These are phyloP conservation scores for Gryon sp. DNA, from an alignment of 1,140 invertebrate genomes.

Conservation along the genomic window DNA sequence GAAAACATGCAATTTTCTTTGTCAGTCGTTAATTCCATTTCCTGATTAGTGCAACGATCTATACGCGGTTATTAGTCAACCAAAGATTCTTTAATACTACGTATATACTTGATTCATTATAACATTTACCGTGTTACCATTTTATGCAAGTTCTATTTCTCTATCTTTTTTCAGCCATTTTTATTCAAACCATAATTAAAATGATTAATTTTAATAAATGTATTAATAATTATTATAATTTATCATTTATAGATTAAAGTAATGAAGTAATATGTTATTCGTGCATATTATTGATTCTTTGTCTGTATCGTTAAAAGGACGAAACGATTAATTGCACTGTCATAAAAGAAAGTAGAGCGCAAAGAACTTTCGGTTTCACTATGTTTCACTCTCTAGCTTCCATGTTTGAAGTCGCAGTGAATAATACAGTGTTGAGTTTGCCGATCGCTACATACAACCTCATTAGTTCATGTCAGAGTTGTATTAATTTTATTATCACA, in stretches of 20 bases:
- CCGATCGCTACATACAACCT: slow-evolving; percentile 33
- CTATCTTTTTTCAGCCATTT: no score
- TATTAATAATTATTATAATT: no score
- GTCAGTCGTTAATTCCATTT: slow-evolving; percentile 70
- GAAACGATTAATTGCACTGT: slow-evolving; percentile 49
- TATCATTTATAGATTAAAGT: no score
- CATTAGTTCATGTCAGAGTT: slow-evolving; percentile 20
- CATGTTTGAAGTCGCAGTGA: slow-evolving; percentile 23
- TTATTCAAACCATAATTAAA: no score
- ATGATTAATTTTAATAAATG: no score
- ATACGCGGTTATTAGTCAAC: slow-evolving; percentile 68
- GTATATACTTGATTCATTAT: no score
- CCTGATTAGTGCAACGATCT: slow-evolving; percentile 75
- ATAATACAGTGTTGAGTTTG: slow-evolving; percentile 30
- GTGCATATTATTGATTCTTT: slow-evolving; percentile 23
- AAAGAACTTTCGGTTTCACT: slow-evolving; percentile 68
- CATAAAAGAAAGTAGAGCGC: slow-evolving; percentile 66
- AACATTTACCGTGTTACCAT: no score
- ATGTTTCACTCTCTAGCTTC: slow-evolving; percentile 63
- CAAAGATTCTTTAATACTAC: no score
- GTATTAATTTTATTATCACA: slow-evolving; percentile 38
- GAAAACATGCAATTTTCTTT: slow-evolving; percentile 74
- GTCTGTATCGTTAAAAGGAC: slow-evolving; percentile 20
- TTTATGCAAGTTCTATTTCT: no score
- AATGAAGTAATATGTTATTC: neutral